phyloP scores from a whole-genome alignment of 2,888 invertebrate genomes.

The Clostera curtula region DNA sequence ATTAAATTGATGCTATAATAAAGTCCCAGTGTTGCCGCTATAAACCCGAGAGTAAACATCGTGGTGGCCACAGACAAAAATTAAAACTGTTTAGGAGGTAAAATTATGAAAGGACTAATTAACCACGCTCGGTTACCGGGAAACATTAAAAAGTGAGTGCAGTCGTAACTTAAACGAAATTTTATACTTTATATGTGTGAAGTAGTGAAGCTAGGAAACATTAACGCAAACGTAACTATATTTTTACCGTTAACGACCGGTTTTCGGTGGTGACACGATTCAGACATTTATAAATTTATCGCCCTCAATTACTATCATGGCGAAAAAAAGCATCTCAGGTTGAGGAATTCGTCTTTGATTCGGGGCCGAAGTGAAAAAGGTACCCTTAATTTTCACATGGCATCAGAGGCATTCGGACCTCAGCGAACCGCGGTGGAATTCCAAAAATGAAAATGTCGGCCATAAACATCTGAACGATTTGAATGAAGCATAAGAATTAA shows the following conservation, averaged over 20 bases:
- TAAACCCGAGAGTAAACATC: constrained; percentile 39
- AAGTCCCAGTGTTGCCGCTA: constrained; percentile 36
- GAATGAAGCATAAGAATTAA: constrained; percentile 65
- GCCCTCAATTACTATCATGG: constrained; percentile 66
- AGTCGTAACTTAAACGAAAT: constrained; percentile 43
- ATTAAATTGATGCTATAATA: constrained; percentile 48
- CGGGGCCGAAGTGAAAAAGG: constrained; percentile 57
- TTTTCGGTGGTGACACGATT: constrained; percentile 40
- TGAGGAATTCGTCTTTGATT: constrained; percentile 58
- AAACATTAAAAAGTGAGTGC: constrained; percentile 52
- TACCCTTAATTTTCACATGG: constrained; percentile 65
- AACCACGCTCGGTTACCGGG: constrained; percentile 40
- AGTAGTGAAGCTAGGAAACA: constrained; percentile 46
- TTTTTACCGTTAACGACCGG: constrained; percentile 50
- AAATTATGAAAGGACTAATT: constrained; percentile 59
- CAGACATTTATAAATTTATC: constrained; percentile 64
- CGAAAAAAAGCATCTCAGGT: constrained; percentile 54
- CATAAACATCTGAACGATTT: constrained; percentile 72
- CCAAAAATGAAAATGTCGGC: constrained; percentile 71
- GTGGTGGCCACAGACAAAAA: constrained; percentile 35
- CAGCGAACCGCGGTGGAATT: constrained; percentile 47
- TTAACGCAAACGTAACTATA: constrained; percentile 45
- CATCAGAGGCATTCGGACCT: constrained; percentile 54
- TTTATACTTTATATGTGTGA: constrained; percentile 40
- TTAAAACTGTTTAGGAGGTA: constrained; percentile 34